These are phyloP conservation scores for Carcharodon carcharias DNA, from an alignment of 2,797 vertebrate species.

Conservation along the genomic window DNA sequence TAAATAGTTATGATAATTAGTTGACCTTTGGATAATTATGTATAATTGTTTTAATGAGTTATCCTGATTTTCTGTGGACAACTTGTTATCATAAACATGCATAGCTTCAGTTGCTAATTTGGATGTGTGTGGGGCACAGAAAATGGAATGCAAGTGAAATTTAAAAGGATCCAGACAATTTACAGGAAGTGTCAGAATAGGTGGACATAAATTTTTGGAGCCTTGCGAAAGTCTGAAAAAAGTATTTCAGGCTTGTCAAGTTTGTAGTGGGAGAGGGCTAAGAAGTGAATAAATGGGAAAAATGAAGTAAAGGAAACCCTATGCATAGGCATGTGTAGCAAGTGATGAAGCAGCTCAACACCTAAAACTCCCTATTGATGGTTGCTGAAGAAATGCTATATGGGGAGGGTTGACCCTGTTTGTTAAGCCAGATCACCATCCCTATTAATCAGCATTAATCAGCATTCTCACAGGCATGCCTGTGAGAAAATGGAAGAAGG, in stretches of 20 bases:
- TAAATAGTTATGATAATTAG: background rate
- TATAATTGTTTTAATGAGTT: background rate
- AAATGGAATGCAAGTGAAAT: background rate
- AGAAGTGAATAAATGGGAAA: background rate
- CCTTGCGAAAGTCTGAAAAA: background rate
- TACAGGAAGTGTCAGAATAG: background rate
- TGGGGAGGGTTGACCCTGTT: background rate
- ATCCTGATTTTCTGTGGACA: background rate
- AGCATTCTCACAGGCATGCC: background rate
- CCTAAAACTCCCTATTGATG: too few species aligned
- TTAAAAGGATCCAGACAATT: background rate
- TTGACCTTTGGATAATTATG: background rate
- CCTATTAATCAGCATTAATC: background rate
- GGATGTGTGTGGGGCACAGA: background rate
- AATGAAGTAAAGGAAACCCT: background rate
- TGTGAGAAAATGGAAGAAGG: background rate
- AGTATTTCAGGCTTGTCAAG: background rate
- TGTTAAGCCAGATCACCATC: background rate
- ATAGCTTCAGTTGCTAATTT: background rate
- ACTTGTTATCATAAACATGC: background rate
- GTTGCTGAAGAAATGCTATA: background rate
- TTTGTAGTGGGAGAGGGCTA: background rate
- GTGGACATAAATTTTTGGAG: background rate
- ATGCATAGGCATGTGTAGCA: background rate
- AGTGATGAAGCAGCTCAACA: background rate